phyloP scores from a whole-genome alignment of 2,888 invertebrate species.

The Crocallis elinguaria region DNA sequence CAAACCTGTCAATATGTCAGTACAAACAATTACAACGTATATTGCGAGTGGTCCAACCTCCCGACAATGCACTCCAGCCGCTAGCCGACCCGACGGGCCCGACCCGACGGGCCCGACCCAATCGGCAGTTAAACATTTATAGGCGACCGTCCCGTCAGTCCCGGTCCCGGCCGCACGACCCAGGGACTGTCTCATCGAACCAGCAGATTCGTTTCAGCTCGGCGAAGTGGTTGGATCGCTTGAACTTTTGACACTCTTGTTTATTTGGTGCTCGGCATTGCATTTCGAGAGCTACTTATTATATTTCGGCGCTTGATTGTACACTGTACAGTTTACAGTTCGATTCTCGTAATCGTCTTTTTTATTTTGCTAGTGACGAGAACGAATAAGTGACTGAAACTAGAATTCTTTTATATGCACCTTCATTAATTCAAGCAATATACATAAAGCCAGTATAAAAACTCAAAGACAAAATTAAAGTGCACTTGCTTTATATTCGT shows the following conservation, averaged over 20 bases:
- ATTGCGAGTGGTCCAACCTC: too few relatives aligned
- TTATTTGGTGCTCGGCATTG: neutral
- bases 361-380: too few relatives aligned
- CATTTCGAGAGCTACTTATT: neutral
- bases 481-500: too few relatives aligned
- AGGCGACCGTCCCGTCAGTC: conserved; percentile 7
- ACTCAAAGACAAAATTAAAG: too few relatives aligned
- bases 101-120: conserved; percentile 3
- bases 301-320: neutral
- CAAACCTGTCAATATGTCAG: neutral
- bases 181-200: conserved; percentile 1
- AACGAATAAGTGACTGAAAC: too few relatives aligned
- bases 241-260: conserved; percentile 19
- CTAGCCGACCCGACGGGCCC: too few relatives aligned
- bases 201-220: neutral
- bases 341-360: too few relatives aligned
- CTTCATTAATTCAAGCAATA: too few relatives aligned
- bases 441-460: too few relatives aligned
- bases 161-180: neutral
- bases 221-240: neutral
- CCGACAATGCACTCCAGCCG: too few relatives aligned
- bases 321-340: neutral
- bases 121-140: conserved; percentile 22
- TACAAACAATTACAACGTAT: too few relatives aligned
- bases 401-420: too few relatives aligned